Percentiles rank a stretch among this genome's conserved stretches.
phyloP scores from a whole-genome alignment of 2,888 invertebrate species.

The Heliconius erato region DNA sequence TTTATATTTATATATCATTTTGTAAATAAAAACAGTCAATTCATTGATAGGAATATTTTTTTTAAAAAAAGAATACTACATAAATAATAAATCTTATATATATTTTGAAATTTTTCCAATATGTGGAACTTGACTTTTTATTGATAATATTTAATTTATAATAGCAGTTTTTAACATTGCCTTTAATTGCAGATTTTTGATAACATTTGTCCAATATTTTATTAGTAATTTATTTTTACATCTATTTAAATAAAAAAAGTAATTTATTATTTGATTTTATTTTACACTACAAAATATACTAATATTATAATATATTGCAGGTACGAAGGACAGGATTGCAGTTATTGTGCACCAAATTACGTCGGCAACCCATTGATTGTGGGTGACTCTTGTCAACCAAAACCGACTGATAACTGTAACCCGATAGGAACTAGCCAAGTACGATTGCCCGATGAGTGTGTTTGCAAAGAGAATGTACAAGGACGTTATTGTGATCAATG shows the following conservation, averaged over 20 bases:
- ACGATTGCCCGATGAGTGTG: slow-evolving; percentile 72
- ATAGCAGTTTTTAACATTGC: no score
- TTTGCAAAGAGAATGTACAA: slow-evolving; percentile 87
- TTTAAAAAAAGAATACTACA: no score
- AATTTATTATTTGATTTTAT: not conserved
- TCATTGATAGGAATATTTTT: no score
- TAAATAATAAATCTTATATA: no score
- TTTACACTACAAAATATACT: not conserved
- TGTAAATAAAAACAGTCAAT: no score
- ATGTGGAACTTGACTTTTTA: no score
- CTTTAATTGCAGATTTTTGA: no score
- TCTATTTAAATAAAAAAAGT: not conserved
- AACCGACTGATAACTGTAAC: slow-evolving; percentile 87
- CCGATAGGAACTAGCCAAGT: slow-evolving; percentile 88
- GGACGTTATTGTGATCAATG: slow-evolving; percentile 96
- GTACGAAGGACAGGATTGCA: slow-evolving; percentile 90
- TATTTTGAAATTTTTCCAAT: no score
- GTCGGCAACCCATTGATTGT: slow-evolving; percentile 91
- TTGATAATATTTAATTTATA: no score
- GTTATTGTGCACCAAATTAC: slow-evolving; percentile 91
- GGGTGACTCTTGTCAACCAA: slow-evolving; percentile 90
- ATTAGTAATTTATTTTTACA: not conserved
- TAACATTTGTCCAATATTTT: not conserved
- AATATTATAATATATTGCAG: slow-evolving; percentile 57
- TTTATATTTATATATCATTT: no score